phyloP scores from a whole-genome alignment of 2,113 vertebrate species.

The Polypterus bichir region DNA sequence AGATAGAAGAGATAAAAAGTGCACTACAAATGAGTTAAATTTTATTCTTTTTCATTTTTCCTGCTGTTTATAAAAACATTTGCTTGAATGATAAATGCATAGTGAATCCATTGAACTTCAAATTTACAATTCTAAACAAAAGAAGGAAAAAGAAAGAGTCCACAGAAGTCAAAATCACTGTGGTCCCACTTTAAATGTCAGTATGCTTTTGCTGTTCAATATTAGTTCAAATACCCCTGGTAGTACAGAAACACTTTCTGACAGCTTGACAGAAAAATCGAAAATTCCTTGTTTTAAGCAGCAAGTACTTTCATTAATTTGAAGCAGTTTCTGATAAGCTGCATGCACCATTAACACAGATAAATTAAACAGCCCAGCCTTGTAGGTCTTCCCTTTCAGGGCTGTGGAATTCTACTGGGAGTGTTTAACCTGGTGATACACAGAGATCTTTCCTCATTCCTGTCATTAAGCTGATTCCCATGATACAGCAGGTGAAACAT shows the following conservation, averaged over 20 bases:
- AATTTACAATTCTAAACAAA: neutral
- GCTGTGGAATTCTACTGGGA: constrained; percentile 2
- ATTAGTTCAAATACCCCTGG: constrained; percentile 8
- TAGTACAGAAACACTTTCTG: constrained; percentile 4
- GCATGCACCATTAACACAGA: constrained; percentile 6
- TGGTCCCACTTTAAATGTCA: neutral
- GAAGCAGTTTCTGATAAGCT: constrained; percentile 12
- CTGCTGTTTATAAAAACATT: no score
- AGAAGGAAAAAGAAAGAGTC: neutral
- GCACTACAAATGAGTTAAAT: neutral
- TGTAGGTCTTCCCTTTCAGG: constrained; percentile 1
- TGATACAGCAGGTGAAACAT: neutral
- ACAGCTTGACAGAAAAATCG: constrained; percentile 11
- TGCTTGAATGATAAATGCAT: neutral
- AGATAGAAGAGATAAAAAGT: neutral
- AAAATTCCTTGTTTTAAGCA: constrained; percentile 3
- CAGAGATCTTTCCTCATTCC: neutral
- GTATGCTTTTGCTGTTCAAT: constrained; percentile 4
- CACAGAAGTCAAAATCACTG: neutral
- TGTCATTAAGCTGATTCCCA: neutral
- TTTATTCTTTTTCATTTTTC: neutral
- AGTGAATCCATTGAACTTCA: neutral
- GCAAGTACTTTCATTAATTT: constrained; percentile 9
- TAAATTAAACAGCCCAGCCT: constrained; percentile 5
- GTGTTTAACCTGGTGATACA: neutral